These are phyloP conservation scores for Toxonevra muliebris DNA, from an alignment of 2,888 invertebrate species.

Conservation along the genomic window DNA sequence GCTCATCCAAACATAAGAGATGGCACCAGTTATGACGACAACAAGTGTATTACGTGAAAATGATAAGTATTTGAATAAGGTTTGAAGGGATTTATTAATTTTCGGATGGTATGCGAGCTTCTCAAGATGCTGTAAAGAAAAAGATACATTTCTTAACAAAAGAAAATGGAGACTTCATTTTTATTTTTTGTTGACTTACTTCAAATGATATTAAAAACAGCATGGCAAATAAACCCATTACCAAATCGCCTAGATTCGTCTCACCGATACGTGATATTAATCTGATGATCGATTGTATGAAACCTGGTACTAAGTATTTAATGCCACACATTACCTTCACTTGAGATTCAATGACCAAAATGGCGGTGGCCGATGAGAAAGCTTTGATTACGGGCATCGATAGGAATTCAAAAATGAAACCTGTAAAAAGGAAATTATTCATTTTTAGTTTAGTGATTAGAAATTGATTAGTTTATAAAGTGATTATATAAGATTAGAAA, in stretches of 20 bases:
- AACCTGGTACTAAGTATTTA: constrained; percentile 75
- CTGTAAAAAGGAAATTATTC: constrained; percentile 63
- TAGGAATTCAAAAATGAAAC: constrained; percentile 86
- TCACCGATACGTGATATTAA: constrained; percentile 68
- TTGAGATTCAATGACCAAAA: constrained; percentile 81
- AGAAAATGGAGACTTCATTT: neutral
- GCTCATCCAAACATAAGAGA: constrained; percentile 68
- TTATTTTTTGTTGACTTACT: constrained; percentile 65
- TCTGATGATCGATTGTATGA: constrained; percentile 70
- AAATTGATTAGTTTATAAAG: neutral
- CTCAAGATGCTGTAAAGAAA: constrained; percentile 70
- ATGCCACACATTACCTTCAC: constrained; percentile 80
- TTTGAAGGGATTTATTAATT: constrained; percentile 65
- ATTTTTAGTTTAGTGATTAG: neutral
- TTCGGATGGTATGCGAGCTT: constrained; percentile 64
- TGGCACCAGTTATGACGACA: constrained; percentile 72
- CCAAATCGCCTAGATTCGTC: constrained; percentile 71
- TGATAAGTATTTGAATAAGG: constrained; percentile 74
- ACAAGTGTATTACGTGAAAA: constrained; percentile 82
- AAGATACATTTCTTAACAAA: neutral
- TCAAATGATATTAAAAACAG: constrained; percentile 73
- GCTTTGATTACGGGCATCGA: constrained; percentile 85
- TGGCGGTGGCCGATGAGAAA: constrained; percentile 86
- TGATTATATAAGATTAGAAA: neutral
- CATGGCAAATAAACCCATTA: constrained; percentile 75